Conservation (phyloP, 92 coral and sea anemone species). For the Epizoanthus scotinus region DNA sequence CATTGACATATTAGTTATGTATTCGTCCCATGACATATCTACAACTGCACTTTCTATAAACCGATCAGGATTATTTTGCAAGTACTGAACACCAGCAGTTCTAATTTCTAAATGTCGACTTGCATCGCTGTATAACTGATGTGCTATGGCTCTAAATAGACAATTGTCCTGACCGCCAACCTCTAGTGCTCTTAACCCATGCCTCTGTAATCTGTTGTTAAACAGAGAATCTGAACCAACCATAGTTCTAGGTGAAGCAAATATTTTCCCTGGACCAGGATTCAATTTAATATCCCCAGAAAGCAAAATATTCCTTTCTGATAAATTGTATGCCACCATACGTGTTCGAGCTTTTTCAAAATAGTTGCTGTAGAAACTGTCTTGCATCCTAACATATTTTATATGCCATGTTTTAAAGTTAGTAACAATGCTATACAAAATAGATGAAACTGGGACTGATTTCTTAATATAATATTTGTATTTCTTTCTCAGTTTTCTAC, state of each 20-base stretch:
- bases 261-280: background rate
- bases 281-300: background rate
- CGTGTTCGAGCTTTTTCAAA: background rate
- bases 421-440: background rate
- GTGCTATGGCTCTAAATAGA: background rate
- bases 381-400: background rate
- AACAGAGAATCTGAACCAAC: background rate
- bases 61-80: too few species aligned
- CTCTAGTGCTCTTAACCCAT: background rate
- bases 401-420: background rate
- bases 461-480: background rate
- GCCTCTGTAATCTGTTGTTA: background rate
- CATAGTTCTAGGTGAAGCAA: background rate
- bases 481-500: constrained; percentile 3
- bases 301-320: background rate
- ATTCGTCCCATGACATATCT: too few species aligned
- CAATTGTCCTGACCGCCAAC: background rate
- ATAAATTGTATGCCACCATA: background rate
- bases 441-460: background rate
- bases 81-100: too few species aligned
- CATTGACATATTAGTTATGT: too few species aligned
- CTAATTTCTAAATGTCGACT: too few species aligned
- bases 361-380: constrained; percentile 8
- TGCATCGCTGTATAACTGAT: too few species aligned
- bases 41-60: background rate